Evolutionary conservation across 2,797 vertebrate genomes (phyloP).

Genomic region (Vireo griseus): DNA sequence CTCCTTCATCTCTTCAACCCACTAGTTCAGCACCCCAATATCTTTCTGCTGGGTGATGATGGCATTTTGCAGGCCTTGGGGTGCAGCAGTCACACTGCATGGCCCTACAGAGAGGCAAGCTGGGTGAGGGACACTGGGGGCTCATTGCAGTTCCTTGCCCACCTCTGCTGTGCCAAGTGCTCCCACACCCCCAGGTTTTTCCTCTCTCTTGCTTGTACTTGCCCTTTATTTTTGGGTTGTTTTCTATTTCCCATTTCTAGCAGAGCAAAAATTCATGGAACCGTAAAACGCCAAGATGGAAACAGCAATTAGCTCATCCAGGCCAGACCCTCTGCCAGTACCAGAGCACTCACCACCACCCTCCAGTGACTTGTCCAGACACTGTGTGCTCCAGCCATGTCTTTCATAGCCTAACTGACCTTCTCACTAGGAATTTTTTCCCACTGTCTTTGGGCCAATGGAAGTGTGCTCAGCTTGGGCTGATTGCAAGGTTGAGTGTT

Average conservation of each 20-base stretch:
- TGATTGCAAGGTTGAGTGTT: fast-evolving
- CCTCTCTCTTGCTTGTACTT: not conserved
- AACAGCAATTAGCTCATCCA: not conserved
- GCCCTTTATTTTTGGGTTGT: not conserved
- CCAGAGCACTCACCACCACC: not conserved
- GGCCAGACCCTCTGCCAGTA: not conserved
- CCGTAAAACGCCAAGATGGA: not conserved
- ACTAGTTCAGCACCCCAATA: constrained; percentile 53
- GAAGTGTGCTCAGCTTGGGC: not conserved
- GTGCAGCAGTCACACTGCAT: constrained; percentile 55
- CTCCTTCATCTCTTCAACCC: constrained; percentile 63
- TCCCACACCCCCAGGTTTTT: fast-evolving
- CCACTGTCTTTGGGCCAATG: fast-evolving
- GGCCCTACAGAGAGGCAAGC: constrained; percentile 14
- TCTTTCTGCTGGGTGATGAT: constrained; percentile 66
- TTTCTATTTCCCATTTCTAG: not conserved
- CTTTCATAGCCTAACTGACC: not conserved
- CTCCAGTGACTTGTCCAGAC: not conserved
- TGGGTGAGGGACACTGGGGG: not conserved
- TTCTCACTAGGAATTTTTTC: not conserved
- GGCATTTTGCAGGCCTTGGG: constrained; percentile 73
- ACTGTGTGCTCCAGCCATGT: not conserved
- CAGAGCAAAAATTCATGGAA: not conserved
- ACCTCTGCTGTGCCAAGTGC: not conserved
- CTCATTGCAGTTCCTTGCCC: fast-evolving